Conservation (phyloP, 2,113 vertebrate species). For the Callocephalon fimbriatum region DNA sequence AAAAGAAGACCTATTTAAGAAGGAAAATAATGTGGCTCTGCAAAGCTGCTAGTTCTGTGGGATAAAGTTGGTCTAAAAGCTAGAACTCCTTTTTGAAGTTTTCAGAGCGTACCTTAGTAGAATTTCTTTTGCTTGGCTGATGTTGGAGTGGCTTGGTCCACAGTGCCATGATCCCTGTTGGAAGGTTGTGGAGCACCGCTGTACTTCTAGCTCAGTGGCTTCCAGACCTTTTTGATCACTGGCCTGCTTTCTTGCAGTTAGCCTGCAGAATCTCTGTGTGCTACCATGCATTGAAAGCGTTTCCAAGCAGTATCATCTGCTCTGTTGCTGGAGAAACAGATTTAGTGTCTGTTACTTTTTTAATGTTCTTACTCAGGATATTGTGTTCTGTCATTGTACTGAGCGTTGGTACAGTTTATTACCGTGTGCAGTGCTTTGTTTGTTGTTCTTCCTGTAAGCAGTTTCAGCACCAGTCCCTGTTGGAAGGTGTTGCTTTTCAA, state of each 20-base stretch:
- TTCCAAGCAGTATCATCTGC: not conserved
- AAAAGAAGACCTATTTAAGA: not conserved
- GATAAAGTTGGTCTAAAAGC: not conserved
- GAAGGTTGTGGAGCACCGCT: accelerated
- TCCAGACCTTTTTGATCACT: not conserved
- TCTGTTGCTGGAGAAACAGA: not conserved
- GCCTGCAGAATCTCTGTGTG: not conserved
- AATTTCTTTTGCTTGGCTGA: not conserved
- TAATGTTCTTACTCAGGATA: not conserved
- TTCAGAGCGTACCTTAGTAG: not conserved
- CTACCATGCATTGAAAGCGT: not conserved
- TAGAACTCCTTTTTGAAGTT: not conserved
- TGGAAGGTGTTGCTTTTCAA: not conserved
- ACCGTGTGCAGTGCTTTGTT: not conserved
- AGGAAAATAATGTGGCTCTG: not conserved
- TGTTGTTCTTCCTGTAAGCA: not conserved
- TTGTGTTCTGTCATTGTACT: not conserved
- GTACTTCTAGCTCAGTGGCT: not conserved
- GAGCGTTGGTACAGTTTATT: not conserved
- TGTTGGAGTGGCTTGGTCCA: not conserved
- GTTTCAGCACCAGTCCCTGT: not conserved
- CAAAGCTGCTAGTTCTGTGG: not conserved
- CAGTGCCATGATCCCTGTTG: not conserved
- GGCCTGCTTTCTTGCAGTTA: not conserved
- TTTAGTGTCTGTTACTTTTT: not conserved